A percentile compares a stretch with the other conserved stretches of the same genome.
Conservation (phyloP, 2,113 vertebrate genomes). For the Tricholaema leucomelas region DNA sequence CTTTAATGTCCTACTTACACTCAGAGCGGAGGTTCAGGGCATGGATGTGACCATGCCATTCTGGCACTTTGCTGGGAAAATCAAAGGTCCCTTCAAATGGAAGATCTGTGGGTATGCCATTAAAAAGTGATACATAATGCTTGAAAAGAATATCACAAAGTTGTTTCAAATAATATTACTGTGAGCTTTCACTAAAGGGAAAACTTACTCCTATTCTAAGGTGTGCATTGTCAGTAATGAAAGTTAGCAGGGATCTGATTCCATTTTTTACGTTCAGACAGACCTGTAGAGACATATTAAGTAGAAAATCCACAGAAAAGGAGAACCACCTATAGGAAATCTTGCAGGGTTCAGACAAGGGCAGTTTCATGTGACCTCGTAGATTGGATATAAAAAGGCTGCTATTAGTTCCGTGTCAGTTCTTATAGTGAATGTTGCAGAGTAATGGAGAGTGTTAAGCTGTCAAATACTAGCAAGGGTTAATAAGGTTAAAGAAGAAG, state of each 20-base stretch:
- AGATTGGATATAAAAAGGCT: conserved; percentile 81
- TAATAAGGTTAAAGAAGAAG: conserved; percentile 86
- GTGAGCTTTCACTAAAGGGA: conserved; percentile 58
- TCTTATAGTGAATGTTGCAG: conserved; percentile 76
- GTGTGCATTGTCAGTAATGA: conserved; percentile 59
- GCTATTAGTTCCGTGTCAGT: conserved; percentile 82
- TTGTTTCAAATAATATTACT: conserved; percentile 67
- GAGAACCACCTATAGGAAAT: conserved; percentile 76
- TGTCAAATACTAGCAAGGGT: conserved; percentile 84
- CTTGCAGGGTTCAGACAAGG: conserved; percentile 75
- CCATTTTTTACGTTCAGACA: conserved; percentile 70
- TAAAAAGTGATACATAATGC: conserved; percentile 64
- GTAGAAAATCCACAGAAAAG: conserved; percentile 64
- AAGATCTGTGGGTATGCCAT: conserved; percentile 51
- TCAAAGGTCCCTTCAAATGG: conserved; percentile 57
- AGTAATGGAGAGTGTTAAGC: conserved; percentile 84
- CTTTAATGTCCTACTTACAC: conserved; percentile 62
- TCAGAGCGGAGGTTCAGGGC: conserved; percentile 47
- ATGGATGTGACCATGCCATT: conserved; percentile 30
- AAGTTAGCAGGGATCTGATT: conserved; percentile 75
- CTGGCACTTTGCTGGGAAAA: conserved; percentile 60
- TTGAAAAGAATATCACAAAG: conserved; percentile 68
- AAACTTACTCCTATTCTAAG: conserved; percentile 63
- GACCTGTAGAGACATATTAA: conserved; percentile 76
- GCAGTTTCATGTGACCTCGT: conserved; percentile 78